Evolutionary conservation across 2,888 invertebrate genomes (phyloP), one percentile per base, ranked within the genome.

Genomic region (Agrochola macilenta): DNA sequence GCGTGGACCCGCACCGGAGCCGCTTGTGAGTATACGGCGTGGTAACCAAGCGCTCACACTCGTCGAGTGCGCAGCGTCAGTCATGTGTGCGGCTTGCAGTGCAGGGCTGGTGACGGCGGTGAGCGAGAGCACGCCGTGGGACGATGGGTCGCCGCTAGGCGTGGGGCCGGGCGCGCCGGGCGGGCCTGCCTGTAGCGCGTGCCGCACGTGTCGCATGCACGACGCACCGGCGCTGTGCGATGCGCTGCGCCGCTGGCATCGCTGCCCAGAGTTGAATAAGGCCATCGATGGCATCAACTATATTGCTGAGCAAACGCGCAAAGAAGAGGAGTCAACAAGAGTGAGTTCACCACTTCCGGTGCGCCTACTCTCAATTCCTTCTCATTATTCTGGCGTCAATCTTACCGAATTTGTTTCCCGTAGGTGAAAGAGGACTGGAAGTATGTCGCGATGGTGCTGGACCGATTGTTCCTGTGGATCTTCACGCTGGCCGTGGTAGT

Each of bases 371-470:
- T 49, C 58, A 17, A 35, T 57, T 43, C 5, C 3, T 35, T 65
- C 7, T 12, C 23, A 0, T 9, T 9, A 35, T 20, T 60, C 35
- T 35, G 57, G 5, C 20, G 0, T 54, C 26, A 26, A 9, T 54
- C n/a, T 54, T 39, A 54, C 23, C 49, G 23, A 20, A 30, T 63
- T 70, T 39, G 97, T 97, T 98, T 93, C 95, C 96, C 93, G 76
- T 92, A 99, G 99, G 98, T 99, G 89, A 99, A 99, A 96, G 99
- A 99, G 97, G 99, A 99, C 97, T 99, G 99, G 99, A 99, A 99
- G 95, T 99, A 99, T 96, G 99, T 99, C 89, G 99, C 99, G 84
- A 99, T 99, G 99, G 99, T 99, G 87, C 97, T 99, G 93, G 99
- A 99, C 96, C 97, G 99, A 84, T 97, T 99, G 92, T 99, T 99